Conservation (phyloP, 2,113 vertebrate species). For the Rhipidura dahli region DNA sequence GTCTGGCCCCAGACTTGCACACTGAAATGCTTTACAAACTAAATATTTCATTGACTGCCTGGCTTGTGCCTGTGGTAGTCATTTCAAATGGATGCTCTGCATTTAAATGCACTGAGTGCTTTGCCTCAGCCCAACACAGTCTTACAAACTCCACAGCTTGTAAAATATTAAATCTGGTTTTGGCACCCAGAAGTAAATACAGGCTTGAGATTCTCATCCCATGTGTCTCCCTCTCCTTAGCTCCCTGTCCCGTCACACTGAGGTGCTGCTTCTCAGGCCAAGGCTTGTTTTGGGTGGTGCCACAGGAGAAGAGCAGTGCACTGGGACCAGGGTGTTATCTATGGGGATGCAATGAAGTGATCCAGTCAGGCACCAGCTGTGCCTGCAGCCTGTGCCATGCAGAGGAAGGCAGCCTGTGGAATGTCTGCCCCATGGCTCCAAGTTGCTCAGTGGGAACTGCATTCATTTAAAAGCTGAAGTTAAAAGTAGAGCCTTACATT, state of each 20-base stretch:
- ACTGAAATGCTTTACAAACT: background rate
- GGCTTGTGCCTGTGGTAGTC: background rate
- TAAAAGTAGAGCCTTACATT: background rate
- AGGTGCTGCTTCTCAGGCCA: background rate
- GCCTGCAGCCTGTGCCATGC: background rate
- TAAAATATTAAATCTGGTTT: background rate
- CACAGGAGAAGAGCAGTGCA: fast-evolving
- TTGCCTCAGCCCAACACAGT: background rate
- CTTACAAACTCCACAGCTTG: background rate
- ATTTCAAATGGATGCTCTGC: background rate
- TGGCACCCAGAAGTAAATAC: background rate
- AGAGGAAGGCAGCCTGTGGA: background rate
- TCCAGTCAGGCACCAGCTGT: background rate
- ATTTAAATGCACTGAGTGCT: background rate
- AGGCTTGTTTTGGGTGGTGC: background rate
- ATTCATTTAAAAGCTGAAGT: background rate
- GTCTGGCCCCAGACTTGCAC: background rate
- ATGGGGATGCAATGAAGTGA: background rate
- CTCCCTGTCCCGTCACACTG: background rate
- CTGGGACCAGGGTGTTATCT: background rate
- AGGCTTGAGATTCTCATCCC: fast-evolving
- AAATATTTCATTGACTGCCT: background rate
- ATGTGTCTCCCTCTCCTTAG: background rate
- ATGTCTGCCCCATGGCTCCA: background rate
- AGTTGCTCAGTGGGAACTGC: background rate